Evolutionary conservation across 2,888 invertebrate genomes (phyloP).

Genomic region (Scrobipalpa atriplicella): DNA sequence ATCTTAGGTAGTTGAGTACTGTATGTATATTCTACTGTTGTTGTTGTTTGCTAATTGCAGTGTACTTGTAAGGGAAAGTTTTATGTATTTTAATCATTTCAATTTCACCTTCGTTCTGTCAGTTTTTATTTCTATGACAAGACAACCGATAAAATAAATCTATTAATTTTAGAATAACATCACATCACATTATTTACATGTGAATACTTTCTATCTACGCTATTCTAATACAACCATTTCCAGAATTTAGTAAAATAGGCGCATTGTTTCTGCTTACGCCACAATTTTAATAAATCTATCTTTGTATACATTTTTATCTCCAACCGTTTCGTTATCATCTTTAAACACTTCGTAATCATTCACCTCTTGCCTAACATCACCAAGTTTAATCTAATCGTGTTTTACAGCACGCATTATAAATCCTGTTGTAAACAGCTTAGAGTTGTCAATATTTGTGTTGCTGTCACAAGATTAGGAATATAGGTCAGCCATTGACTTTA

Average conservation of each 20-base stretch:
- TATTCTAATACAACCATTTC: too few species aligned
- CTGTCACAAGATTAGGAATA: slow-evolving; percentile 7
- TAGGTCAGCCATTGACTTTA: slow-evolving; percentile 26
- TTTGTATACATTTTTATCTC: slow-evolving; percentile 19
- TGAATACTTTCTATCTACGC: too few species aligned
- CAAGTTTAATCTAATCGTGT: slow-evolving; percentile 24
- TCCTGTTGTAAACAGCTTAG: slow-evolving; percentile 1
- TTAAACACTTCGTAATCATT: neutral
- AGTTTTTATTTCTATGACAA: neutral
- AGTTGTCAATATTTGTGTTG: slow-evolving; percentile 24
- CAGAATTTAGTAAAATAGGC: too few species aligned
- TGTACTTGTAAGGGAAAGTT: slow-evolving; percentile 28
- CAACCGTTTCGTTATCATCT: slow-evolving; percentile 13
- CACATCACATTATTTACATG: too few species aligned
- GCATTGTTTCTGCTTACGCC: neutral
- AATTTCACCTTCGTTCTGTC: neutral
- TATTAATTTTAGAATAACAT: too few species aligned
- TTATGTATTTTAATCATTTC: slow-evolving; percentile 1
- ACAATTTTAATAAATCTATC: neutral
- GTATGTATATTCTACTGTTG: slow-evolving; percentile 26
- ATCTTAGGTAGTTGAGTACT: slow-evolving; percentile 18
- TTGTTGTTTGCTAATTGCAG: slow-evolving; percentile 7
- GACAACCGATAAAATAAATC: too few species aligned
- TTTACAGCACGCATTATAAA: slow-evolving; percentile 14
- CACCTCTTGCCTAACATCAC: slow-evolving; percentile 22